A percentile compares a stretch with the other conserved stretches of the same genome.
phyloP scores from a whole-genome alignment of 2,888 invertebrate genomes.

The Callyntrura sp. region DNA sequence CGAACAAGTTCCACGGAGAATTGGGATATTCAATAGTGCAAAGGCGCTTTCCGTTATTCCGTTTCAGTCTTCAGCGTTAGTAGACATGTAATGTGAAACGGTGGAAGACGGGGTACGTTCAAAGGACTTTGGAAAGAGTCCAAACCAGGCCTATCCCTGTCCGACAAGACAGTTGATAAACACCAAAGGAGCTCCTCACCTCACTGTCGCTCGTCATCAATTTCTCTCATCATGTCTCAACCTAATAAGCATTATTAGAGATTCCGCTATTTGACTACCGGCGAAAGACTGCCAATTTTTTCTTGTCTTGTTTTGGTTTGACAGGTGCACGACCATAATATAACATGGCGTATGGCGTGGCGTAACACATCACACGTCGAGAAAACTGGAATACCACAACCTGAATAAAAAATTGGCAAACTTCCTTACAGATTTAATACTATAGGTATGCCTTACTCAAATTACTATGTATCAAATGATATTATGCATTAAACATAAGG shows the following conservation, averaged over 20 bases:
- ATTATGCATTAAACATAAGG: no score
- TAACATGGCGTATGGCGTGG: background rate
- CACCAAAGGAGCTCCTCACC: background rate
- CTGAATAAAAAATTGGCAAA: no score
- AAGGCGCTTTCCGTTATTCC: no score
- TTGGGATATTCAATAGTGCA: no score
- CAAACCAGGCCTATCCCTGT: background rate
- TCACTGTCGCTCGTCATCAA: background rate
- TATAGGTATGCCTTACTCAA: background rate
- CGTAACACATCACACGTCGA: no score
- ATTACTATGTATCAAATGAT: background rate
- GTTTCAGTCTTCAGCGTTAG: no score
- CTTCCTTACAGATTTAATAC: background rate
- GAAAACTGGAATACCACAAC: no score
- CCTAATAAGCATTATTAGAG: background rate
- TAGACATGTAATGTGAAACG: no score
- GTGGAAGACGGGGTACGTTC: no score
- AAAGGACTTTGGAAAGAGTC: background rate
- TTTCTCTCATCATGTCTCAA: background rate
- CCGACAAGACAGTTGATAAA: background rate
- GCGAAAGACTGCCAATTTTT: constrained; percentile 60
- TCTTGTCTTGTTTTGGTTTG: constrained; percentile 41
- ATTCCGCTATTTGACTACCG: background rate
- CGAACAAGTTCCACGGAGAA: no score
- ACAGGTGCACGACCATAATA: constrained; percentile 40